Base-by-base conservation (phyloP, 2,797 vertebrate species). In the Parauchenoglanis punctatus region DNA sequence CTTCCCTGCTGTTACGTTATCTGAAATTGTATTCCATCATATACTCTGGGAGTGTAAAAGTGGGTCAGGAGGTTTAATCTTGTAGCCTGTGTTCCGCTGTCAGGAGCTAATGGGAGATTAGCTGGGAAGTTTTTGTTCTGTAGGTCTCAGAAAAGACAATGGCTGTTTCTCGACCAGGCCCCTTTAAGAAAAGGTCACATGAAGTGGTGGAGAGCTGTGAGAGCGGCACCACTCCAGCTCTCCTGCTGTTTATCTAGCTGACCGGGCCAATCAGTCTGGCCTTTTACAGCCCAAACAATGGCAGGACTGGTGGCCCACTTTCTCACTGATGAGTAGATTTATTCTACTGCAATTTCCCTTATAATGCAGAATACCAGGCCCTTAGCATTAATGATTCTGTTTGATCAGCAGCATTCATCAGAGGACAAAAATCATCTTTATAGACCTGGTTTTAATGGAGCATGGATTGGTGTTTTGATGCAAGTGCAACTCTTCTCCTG, bases 41-140 rank as follows among this genome's bases (percentile, higher is more conserved):
- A 81, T 84, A 40, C 67, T 63, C 75, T 82, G 77, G 49, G 67
- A 82, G 70, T 89, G 54, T 89, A 89, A 91, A 90, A 93, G 87
- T 94, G 92, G 95, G 94, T 94, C 93, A 94, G 87, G 89, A 73
- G 93, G 94, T 94, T 95, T 95, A 91, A 91, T 94, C 92, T 93
- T 92, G 87, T 92, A 87, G 90, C 88, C 88, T 31, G 67, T 87
- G 61, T 83, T 75, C 35, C 49, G 20, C 86, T 84, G 83, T 90
- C 88, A 89, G 84, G 86, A 91, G 91, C 91, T 93, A 92, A 93
- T 90, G 87, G 89, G 86, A 92, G 93, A 94, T 95, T 94, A 95
- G 90, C 88, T 91, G 85, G 84, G 88, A 90, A 89, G 85, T 93
- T 93, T 93, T 93, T 92, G 85, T 90, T 92, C 89, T 83, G 89